Evolutionary conservation across 2,888 invertebrate species (phyloP).

Genomic region (Dasysyrphus tricinctus): DNA sequence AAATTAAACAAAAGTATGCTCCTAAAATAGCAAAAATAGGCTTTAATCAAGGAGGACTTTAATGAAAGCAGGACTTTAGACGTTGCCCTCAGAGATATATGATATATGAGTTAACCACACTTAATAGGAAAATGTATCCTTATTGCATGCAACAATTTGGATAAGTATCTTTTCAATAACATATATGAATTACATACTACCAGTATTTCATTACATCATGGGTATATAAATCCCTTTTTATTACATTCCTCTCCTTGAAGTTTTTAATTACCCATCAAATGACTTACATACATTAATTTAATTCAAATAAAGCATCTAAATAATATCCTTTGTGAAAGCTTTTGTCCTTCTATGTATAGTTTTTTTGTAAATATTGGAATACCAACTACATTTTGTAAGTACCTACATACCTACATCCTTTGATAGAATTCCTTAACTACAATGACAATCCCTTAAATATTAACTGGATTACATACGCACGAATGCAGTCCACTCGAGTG

Average conservation of each 20-base stretch:
- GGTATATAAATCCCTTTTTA: background rate
- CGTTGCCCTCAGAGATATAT: too few species aligned
- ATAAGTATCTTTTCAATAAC: background rate
- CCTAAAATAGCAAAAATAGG: too few species aligned
- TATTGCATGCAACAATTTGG: too few species aligned
- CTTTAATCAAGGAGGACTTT: too few species aligned
- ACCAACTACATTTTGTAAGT: constrained; percentile 10
- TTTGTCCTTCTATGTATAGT: background rate
- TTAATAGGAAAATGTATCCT: too few species aligned
- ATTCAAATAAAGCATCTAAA: constrained; percentile 13
- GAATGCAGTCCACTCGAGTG: constrained; percentile 67
- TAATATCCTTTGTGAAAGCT: constrained; percentile 37
- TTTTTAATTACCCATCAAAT: constrained; percentile 48
- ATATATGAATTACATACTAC: background rate
- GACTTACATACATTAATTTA: constrained; percentile 23
- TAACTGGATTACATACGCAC: constrained; percentile 70
- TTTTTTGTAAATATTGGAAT: constrained; percentile 13
- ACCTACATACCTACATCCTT: constrained; percentile 42
- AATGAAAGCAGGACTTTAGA: too few species aligned
- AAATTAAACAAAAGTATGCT: too few species aligned
- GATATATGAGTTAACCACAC: too few species aligned
- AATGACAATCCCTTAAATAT: constrained; percentile 62
- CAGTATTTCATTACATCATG: background rate
- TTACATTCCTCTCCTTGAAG: constrained; percentile 11
- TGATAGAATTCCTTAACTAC: constrained; percentile 57